A percentile compares a stretch with the other conserved stretches of the same genome.
phyloP scores from a whole-genome alignment of 2,797 vertebrate species.

The Sternarchorhynchus goeldii region DNA sequence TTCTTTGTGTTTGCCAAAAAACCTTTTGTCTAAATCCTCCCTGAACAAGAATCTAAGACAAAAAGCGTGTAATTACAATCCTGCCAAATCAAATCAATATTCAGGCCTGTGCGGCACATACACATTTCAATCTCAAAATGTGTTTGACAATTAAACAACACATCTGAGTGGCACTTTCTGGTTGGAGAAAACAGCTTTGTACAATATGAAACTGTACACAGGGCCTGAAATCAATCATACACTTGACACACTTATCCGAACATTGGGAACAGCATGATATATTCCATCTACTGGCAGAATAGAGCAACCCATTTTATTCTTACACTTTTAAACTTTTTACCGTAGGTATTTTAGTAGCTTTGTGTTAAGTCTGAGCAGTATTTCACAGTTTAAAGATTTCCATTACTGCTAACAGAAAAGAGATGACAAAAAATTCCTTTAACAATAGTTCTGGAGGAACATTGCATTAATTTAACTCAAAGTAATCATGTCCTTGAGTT shows the following conservation, averaged over 20 bases:
- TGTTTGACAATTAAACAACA: neutral
- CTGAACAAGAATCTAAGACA: constrained; percentile 24
- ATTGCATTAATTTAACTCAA: no score
- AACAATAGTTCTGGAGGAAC: no score
- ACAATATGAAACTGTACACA: neutral
- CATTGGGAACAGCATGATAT: neutral
- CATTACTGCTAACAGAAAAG: no score
- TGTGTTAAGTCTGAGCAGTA: no score
- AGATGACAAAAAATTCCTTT: no score
- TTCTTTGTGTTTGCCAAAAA: constrained; percentile 19
- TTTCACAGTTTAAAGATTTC: no score
- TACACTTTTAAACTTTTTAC: no score
- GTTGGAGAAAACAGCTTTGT: neutral
- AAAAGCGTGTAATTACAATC: constrained; percentile 37
- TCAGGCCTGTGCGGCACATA: neutral
- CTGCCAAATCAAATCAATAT: constrained; percentile 18
- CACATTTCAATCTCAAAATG: constrained; percentile 7
- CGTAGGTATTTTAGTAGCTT: no score
- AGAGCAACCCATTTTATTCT: no score
- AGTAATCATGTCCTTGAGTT: neutral
- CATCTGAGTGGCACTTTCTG: neutral
- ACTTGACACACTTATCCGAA: neutral
- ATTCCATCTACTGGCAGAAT: neutral
- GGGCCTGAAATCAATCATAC: neutral
- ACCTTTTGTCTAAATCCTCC: constrained; percentile 27